Evolutionary conservation across 2,797 vertebrate genomes (phyloP), one percentile per base, ranked within the genome.

Genomic region (Tinamus major): DNA sequence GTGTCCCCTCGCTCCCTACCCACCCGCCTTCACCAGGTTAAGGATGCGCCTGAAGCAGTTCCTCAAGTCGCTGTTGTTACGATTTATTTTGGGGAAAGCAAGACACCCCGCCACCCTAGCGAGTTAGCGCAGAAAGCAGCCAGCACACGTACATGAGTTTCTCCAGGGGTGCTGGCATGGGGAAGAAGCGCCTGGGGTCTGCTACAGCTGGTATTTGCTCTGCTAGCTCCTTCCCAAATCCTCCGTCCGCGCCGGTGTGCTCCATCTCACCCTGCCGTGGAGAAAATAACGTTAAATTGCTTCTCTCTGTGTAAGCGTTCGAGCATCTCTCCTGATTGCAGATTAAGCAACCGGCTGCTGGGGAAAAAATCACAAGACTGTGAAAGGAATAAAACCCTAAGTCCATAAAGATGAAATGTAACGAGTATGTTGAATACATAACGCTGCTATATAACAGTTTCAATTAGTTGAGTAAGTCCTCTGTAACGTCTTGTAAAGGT

Each of bases 401-500:
- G 91, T 95, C 88, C 91, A 96, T 97, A 97, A 97, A 94, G 93
- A 92, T 92, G 95, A 96, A 96, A 96, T 94, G 92, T 90, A 97
- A 96, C 75, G 79, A 92, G 90, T 89, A 95, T 72, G 91, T 75
- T 53, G 95, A 93, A 96, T 96, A 79, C 95, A 95, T 96, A 96
- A 91, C 81, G 83, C 82, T 78, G 87, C 94, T 86, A 90, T 94
- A 95, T 92, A 96, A 96, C 81, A 93, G 93, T 94, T 93, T 88
- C 82, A 76, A 95, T 86, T 93, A 95, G 93, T 94, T 94, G 95
- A 95, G 89, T 77, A 76, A 92, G 77, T 85, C 95, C 94, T 89
- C 93, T 90, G 85, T 84, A 94, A 94, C 85, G 93, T 96, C 96
- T 97, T 93, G 69, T 97, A 97, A 97, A 97, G 96, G 97, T 97